These are phyloP conservation scores for Dermolepida albohirtum DNA, from an alignment of 2,888 invertebrate genomes.

Conservation along the genomic window DNA sequence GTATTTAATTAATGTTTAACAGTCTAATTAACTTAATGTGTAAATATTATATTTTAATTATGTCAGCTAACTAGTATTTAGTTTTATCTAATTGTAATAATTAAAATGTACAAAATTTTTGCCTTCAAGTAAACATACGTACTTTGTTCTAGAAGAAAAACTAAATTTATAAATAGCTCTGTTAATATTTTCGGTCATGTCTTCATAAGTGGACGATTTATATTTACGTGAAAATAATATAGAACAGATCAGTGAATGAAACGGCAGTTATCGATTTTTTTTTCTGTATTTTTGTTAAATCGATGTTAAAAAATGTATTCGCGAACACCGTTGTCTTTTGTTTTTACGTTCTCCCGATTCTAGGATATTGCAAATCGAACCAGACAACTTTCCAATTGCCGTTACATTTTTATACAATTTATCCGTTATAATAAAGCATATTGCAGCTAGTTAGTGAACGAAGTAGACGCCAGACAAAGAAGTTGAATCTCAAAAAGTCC, in stretches of 20 bases:
- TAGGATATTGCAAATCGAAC: conserved; percentile 34
- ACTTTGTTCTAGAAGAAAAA: too few species aligned
- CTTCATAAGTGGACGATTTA: conserved; percentile 8
- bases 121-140: too few species aligned
- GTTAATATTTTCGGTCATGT: conserved; percentile 20
- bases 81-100: too few species aligned
- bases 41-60: too few species aligned
- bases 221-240: neutral
- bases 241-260: conserved; percentile 7
- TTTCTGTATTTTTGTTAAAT: conserved; percentile 25
- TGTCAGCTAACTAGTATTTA: too few species aligned
- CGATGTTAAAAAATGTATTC: conserved; percentile 30
- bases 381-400: conserved; percentile 37
- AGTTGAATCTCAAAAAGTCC: conserved; percentile 39
- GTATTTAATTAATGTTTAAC: too few species aligned
- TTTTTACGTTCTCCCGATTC: conserved; percentile 34
- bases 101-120: too few species aligned
- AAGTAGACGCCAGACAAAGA: conserved; percentile 20
- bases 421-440: conserved; percentile 34
- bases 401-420: conserved; percentile 35
- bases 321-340: conserved; percentile 17
- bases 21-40: too few species aligned
- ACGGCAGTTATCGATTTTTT: conserved; percentile 19
- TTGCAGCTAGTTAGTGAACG: conserved; percentile 13
- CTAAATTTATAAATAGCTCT: conserved; percentile 1